Evolutionary conservation across 2,113 vertebrate genomes (phyloP).

Genomic region (Hypocryptadius cinnamomeus): DNA sequence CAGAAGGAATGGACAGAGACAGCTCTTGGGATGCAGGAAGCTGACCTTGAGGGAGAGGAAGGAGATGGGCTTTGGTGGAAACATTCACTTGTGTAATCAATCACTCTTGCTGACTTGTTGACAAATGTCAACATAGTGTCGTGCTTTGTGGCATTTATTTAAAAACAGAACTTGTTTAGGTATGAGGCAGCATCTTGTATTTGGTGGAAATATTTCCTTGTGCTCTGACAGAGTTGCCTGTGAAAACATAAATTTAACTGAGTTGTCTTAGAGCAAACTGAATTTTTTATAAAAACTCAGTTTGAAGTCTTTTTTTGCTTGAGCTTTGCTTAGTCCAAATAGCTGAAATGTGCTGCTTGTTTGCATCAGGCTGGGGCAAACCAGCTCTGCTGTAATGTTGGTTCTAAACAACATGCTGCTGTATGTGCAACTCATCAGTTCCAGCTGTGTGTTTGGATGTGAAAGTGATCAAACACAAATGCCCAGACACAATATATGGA

Average conservation of each 20-base stretch:
- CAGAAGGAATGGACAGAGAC: neutral
- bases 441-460: neutral
- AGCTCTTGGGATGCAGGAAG: neutral
- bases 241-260: neutral
- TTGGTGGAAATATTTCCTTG: neutral
- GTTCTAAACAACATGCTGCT: neutral
- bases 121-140: neutral
- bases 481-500: neutral
- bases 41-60: neutral
- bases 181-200: neutral
- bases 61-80: neutral
- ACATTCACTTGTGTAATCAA: neutral
- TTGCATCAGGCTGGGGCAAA: neutral
- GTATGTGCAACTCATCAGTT: neutral
- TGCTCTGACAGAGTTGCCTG: neutral
- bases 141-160: neutral
- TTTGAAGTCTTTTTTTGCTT: neutral
- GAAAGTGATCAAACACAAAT: neutral
- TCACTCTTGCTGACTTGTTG: neutral
- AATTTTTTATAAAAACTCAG: neutral
- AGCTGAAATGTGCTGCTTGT: rapidly evolving
- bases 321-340: neutral
- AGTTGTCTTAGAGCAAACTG: neutral
- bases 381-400: neutral
- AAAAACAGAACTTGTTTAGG: neutral